Base-by-base conservation (phyloP, 2,888 invertebrate species). In the Pristionchus entomophagus region DNA sequence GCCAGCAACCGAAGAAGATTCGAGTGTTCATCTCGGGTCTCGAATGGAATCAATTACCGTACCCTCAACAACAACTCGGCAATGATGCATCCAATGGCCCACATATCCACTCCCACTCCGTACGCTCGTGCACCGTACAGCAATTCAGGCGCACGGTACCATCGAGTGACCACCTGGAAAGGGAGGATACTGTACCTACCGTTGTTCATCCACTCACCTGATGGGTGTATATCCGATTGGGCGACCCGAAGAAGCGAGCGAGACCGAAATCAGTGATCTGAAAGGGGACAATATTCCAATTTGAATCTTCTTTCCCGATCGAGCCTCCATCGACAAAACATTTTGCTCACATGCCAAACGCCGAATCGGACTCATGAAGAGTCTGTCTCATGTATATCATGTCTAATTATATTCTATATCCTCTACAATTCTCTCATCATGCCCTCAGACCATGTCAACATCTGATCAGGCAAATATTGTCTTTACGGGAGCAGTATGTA, bases 71-170 rank as follows among this genome's bases (percentile, higher is more conserved):
- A 89, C 45, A 99, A 95, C 94, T 99, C 99, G 0, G 98, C 99
- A 88, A 99, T 94, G 93, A 99, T 99, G 94, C 99, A 99, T 5
- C 99, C 99, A 19, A 98, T 96, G 5, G 99, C 98, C 99, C 99
- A 99, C 95, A 99, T 97, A 93, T 99, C 99, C 26, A 99, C 96
- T 2, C 97, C 97, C n/a, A 96, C 96, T 22, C 97, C 97, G 94
- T 99, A 99, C 93, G 97, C 96, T 78, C 97, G 95, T 0, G 99
- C 97, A 32, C 99, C 99, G 94, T 97, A 98, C 56, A 99, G 94
- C 49, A 99, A 94, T 94, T 99, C 99, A 0, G 99, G 99, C 17
- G 89, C 85, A 12, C 92, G 89, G 85, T 93, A 93, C 93, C 93
- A 93, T 35, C 93, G 88, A 6, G 93, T 93, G 26, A 93, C 92